phyloP scores from a whole-genome alignment of 2,797 vertebrate species.

The Mus caroli region DNA sequence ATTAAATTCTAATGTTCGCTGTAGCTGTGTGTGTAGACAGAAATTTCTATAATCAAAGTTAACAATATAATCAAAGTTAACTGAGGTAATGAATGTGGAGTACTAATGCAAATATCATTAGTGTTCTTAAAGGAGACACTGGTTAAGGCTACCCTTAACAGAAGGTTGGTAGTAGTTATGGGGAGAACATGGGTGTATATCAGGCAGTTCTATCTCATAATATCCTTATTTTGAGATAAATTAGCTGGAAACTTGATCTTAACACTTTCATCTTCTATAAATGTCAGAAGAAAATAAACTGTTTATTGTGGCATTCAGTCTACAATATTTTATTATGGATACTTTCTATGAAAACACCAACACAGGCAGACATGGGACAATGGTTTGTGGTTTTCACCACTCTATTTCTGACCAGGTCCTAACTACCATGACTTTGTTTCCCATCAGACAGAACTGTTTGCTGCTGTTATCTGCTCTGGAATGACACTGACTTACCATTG shows the following conservation, averaged over 20 bases:
- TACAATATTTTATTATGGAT: not conserved
- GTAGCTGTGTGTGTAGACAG: not conserved
- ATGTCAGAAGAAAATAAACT: not conserved
- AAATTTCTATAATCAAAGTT: not conserved
- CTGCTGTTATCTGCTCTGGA: not conserved
- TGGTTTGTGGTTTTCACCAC: not conserved
- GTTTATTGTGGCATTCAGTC: not conserved
- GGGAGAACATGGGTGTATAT: not conserved
- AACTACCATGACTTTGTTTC: not conserved
- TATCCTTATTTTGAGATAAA: not conserved
- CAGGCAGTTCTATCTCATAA: not conserved
- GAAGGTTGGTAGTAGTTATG: not conserved
- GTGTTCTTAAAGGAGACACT: not conserved
- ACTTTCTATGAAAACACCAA: not conserved
- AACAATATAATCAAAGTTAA: conserved; percentile 10
- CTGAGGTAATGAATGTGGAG: not conserved
- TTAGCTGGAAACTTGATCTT: not conserved
- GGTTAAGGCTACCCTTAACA: not conserved
- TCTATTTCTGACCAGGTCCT: not conserved
- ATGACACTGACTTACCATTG: not conserved
- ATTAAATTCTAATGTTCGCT: not conserved
- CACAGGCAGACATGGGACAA: not conserved
- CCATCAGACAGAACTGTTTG: not conserved
- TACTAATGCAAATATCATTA: not conserved
- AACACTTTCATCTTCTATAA: not conserved